phyloP scores from a whole-genome alignment of 2,797 vertebrate species.

The Trachops cirrhosus region DNA sequence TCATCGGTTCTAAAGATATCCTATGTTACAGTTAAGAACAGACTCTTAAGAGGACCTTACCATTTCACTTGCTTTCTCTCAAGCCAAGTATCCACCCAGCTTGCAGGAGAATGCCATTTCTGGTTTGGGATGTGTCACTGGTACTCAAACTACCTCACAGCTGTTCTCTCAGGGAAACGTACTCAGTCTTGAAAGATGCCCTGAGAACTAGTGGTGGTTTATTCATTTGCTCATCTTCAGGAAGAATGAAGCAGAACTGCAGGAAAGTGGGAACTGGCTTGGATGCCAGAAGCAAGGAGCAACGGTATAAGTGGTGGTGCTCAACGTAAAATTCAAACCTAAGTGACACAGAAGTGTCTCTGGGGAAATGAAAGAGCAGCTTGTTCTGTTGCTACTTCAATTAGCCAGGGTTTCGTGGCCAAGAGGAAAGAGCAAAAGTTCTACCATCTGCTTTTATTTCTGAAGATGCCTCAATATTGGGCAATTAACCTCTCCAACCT shows the following conservation, averaged over 20 bases:
- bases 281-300: neutral
- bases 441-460: slow-evolving; percentile 64
- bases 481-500: slow-evolving; percentile 48
- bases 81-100: neutral
- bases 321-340: slow-evolving; percentile 25
- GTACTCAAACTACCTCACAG: neutral
- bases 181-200: neutral
- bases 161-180: neutral
- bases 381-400: slow-evolving; percentile 59
- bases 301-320: neutral
- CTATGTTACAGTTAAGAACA: neutral
- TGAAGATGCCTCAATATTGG: slow-evolving; percentile 27
- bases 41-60: neutral
- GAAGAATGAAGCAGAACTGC: neutral
- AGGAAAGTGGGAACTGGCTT: neutral
- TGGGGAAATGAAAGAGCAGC: slow-evolving; percentile 48
- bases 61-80: neutral
- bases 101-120: neutral
- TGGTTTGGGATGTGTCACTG: neutral
- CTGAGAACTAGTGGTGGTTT: neutral
- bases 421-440: slow-evolving; percentile 51
- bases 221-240: neutral
- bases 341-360: slow-evolving; percentile 23
- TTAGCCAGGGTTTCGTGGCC: slow-evolving; percentile 67
- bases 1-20: neutral